Base-by-base conservation (phyloP, 2,113 vertebrate genomes). In the Nibea albiflora region DNA sequence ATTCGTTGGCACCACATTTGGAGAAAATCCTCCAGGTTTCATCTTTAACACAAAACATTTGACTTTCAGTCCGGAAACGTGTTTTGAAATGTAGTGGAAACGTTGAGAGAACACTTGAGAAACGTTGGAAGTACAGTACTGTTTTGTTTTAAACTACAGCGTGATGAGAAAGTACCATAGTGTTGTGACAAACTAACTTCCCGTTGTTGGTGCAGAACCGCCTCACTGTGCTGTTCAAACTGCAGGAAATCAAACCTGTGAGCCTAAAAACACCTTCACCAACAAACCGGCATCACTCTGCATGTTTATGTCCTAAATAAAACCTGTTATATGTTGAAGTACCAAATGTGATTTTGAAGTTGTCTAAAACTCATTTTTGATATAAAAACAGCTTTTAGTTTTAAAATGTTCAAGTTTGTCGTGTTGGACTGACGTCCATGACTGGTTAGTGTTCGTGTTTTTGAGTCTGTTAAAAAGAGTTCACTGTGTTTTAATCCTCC, bases 1-100 rank as follows among this genome's bases (percentile, higher is more conserved):
- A 17, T 39, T 17, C 24, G 26, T 58, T 7, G 71, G 22, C 56
- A n/a, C 26, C 56, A 2, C 26, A 3, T 49, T n/a, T 3, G 47
- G 42, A 60, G 70, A 60, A 60, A 73, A 47, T 31, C 16, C 26
- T 50, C 5, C 54, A 31, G 10, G 69, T 58, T 60, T 58, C 0
- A 49, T 14, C 24, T 72, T 28, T 47, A 31, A 47, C 3, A 60
- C n/a, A n/a, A 15, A 58, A 49, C 1, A n/a, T 15, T 35, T 8
- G 10, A 58, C 39, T 35, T 35, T 46, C 20, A 17, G 50, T 39
- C 49, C 39, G 28, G 42, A 64, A 26, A 42, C 0, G 14, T 11
- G 53, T 62, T 52, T 75, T 15, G 24, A 67, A 53, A 65, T 56
- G 39, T 46, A 12, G 52, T 44, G 16, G 11, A 73, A 19, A 50